Base-by-base conservation (phyloP, 2,113 vertebrate genomes). In the Dipodomys spectabilis region DNA sequence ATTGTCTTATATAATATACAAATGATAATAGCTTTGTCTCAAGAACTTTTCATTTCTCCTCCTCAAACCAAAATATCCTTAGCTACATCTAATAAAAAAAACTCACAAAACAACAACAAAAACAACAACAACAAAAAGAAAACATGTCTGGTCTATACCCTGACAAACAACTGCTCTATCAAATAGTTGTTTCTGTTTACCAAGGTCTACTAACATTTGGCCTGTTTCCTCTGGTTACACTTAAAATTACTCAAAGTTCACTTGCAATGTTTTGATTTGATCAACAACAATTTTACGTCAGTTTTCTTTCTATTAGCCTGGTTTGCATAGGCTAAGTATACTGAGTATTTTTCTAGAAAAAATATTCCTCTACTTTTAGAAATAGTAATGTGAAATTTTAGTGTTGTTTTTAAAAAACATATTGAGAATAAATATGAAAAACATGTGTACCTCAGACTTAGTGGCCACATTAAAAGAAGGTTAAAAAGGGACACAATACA, bases 341-440 rank as follows among this genome's bases (percentile, higher is more conserved):
- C 2, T 86, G 72, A 81, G 82, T 68, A 73, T 77, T 65, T 74
- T 82, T 77, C 53, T 88, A 30, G 19, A 78, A 69, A 91, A 2
- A 11, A 86, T 44, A 87, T 87, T 45, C 90, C 77, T 86, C 71
- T 62, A 2, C 53, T 92, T 96, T 25, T 19, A 84, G 10, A 74
- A 68, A 90, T 57, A 69, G 74, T 16, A 78, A 39, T 92, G 68
- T 79, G 35, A 57, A 82, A 79, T 60, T 67, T 28, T 30, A 85
- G 4, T 25, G 7, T 25, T 85, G 0, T 68, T 28, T 25, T 82
- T 30, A 18, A 93, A 88, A 83, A 89, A 83, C 72, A 86, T 1
- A 67, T 77, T 28, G 13, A 78, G 39, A 75, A 67, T 1, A 32
- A 62, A 45, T 32, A 57, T 39, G 25, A 94, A 44, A 27, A 27